These are phyloP conservation scores for Caenorhabditis zanzibari DNA, from an alignment of 2,888 invertebrate genomes.

Conservation along the genomic window DNA sequence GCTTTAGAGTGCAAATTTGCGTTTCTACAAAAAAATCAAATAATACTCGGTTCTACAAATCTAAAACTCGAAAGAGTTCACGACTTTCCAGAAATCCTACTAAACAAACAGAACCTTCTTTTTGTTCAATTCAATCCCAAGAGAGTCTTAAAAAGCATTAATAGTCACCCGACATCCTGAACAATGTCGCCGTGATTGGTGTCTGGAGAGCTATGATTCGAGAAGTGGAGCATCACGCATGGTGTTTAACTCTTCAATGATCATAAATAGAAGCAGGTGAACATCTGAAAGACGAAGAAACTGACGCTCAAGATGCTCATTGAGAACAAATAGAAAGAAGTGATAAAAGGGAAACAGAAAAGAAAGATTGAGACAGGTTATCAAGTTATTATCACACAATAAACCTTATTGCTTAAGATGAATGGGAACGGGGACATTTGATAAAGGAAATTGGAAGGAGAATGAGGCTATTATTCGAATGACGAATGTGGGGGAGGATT, in stretches of 20 bases:
- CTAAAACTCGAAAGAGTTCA: neutral
- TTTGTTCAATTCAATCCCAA: neutral
- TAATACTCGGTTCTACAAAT: too few relatives aligned
- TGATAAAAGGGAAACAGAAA: conserved; percentile 9
- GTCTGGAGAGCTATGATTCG: conserved; percentile 31
- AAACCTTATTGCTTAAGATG: conserved; percentile 17
- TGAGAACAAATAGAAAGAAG: neutral
- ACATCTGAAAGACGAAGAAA: neutral
- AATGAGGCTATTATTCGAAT: conserved; percentile 4
- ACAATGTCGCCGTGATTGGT: conserved; percentile 37
- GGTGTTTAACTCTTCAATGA: conserved; percentile 8
- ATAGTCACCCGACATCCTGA: conserved; percentile 23
- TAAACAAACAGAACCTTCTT: neutral
- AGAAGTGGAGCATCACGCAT: conserved; percentile 13
- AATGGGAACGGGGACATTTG: conserved; percentile 17
- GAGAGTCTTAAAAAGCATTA: conserved; percentile 29
- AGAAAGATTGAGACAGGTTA: conserved; percentile 9
- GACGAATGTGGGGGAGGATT: neutral
- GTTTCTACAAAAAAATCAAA: too few relatives aligned
- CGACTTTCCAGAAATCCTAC: neutral
- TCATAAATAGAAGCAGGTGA: neutral
- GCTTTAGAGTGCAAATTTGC: too few relatives aligned
- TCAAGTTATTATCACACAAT: conserved; percentile 36
- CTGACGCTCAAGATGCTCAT: neutral
- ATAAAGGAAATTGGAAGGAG: conserved; percentile 4